These are phyloP conservation scores for Schizotus pectinicornis DNA, from an alignment of 2,888 invertebrate genomes.

Conservation along the genomic window DNA sequence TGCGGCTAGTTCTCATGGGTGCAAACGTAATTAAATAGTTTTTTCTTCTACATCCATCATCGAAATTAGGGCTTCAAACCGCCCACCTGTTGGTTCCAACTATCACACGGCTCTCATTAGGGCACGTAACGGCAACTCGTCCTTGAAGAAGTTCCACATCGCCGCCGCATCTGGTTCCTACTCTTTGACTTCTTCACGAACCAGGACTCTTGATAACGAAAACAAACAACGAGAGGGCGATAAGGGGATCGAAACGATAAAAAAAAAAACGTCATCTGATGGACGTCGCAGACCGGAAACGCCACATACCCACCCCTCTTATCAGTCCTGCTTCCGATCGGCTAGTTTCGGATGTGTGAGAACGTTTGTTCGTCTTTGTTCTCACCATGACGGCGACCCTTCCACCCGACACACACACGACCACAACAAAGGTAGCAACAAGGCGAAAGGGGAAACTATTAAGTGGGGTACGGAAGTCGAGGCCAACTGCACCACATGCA, in stretches of 20 bases:
- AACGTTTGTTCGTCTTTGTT: conserved; percentile 42
- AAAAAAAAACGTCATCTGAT: conserved; percentile 3
- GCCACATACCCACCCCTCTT: conserved; percentile 3
- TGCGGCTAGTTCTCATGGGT: too few relatives aligned
- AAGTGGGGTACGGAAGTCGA: conserved; percentile 19
- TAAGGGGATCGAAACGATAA: background rate
- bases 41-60: conserved; percentile 6
- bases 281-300: conserved; percentile 8
- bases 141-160: conserved; percentile 17
- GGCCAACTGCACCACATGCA: conserved; percentile 8
- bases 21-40: background rate
- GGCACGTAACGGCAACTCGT: conserved; percentile 36
- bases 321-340: conserved; percentile 31
- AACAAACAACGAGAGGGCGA: background rate
- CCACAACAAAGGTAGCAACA: conserved; percentile 9
- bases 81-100: conserved; percentile 18
- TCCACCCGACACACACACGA: conserved; percentile 12
- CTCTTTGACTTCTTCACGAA: background rate
- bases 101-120: conserved; percentile 33
- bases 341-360: conserved; percentile 40
- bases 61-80: conserved; percentile 7
- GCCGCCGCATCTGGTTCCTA: background rate
- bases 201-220: background rate
- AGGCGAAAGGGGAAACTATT: conserved; percentile 26
- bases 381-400: conserved; percentile 35